Base-by-base conservation (phyloP, 1,140 invertebrate species). In the Pissodes strobi region DNA sequence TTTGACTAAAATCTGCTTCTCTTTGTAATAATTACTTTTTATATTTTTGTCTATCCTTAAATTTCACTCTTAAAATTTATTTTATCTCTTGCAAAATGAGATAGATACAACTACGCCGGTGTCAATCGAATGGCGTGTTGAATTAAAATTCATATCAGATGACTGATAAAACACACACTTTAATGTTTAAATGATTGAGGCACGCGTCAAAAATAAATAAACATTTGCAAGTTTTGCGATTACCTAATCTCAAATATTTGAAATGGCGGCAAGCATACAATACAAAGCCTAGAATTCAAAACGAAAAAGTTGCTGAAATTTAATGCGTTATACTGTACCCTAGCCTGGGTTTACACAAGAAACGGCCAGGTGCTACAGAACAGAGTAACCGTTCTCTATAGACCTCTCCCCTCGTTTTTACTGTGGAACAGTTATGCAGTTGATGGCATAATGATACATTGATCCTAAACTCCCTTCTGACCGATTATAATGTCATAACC, bases 361-460 rank as follows among this genome's bases (percentile, higher is more conserved):
- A 56, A 13, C 61, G 66, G 60, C 71, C 71, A 73, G 71, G 71
- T 73, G 71, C 58, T 69, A 69, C 67, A 68, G 57, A 68, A 67
- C 66, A 68, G 39, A 60, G 63, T 71, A 73, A 73, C 69, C 71
- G 71, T 73, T 72, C 68, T 64, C 23, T 63, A 30, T 56, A 21
- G 37, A 38, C 46, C 67, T 61, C 64, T 56, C 53, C 62, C 57
- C 53, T 38, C 60, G 62, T 39, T 59, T 69, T 30, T 45, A 59
- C 49, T 59, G 66, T 62, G 52, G 63, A 46, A 63, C 62, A 49
- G 46, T 51, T 66, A 53, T 64, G 66, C 59, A 69, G 72, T 72
- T 72, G 69, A 72, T 68, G 59, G 60, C 23, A 64, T 65, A 68
- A 72, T 73, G 72, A 74, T 74, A 72, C 72, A 74, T 74, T 67